These are phyloP conservation scores for Vanessa tameamea DNA, from an alignment of 1,140 invertebrate genomes.

Conservation along the genomic window DNA sequence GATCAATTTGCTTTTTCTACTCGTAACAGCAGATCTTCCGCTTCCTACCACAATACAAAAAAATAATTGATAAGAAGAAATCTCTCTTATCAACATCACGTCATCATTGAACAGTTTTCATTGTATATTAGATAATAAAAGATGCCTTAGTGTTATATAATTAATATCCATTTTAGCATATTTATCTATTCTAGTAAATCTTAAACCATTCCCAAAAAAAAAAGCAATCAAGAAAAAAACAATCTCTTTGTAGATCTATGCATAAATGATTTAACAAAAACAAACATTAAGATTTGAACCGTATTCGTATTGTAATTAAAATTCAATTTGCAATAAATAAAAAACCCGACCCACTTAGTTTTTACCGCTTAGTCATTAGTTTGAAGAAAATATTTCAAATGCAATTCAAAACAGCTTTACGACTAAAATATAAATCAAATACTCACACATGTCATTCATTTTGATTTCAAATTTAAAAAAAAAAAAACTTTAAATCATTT, in stretches of 20 bases:
- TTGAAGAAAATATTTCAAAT: constrained; percentile 28
- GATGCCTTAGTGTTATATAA: no score
- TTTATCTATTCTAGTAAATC: no score
- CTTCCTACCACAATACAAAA: no score
- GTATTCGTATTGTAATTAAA: constrained; percentile 23
- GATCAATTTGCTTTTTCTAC: no score
- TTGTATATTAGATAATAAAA: no score
- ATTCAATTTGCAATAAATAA: constrained; percentile 24
- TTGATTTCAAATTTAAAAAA: constrained; percentile 37
- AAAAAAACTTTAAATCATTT: constrained; percentile 36
- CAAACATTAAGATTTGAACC: constrained; percentile 14
- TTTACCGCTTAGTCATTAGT: constrained; percentile 42
- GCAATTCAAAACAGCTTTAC: constrained; percentile 16
- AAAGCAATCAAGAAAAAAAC: not conserved
- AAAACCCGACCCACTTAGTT: constrained; percentile 38
- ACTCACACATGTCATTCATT: constrained; percentile 73
- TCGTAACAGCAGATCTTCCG: no score
- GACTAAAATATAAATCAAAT: constrained; percentile 30
- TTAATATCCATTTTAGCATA: no score
- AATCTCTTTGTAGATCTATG: not conserved
- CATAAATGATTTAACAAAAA: not conserved
- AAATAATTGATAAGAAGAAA: no score
- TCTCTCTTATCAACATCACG: no score
- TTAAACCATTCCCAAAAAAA: no score
- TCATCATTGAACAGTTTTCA: no score